phyloP scores from a whole-genome alignment of 2,888 invertebrate genomes.

The Megalurothrips usitatus region DNA sequence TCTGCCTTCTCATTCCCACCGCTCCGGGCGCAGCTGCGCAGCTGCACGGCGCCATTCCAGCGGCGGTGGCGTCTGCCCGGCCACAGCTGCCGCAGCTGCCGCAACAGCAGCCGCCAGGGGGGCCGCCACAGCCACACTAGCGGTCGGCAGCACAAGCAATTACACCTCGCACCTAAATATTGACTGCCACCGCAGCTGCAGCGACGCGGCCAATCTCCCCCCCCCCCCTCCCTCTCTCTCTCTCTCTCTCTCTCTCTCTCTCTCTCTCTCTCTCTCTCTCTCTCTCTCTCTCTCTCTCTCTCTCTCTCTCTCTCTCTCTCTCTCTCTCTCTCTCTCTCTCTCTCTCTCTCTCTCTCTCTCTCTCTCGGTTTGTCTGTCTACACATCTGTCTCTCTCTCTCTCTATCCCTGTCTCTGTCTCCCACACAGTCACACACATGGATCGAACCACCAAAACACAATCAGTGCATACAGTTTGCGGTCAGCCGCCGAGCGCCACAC shows the following conservation, averaged over 20 bases:
- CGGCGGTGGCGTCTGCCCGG: neutral
- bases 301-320: too few relatives aligned
- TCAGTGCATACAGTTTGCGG: too few relatives aligned
- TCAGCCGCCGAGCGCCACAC: neutral
- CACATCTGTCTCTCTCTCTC: too few relatives aligned
- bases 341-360: too few relatives aligned
- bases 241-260: too few relatives aligned
- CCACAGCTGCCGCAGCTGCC: neutral
- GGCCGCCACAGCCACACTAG: neutral
- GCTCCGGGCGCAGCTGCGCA: neutral
- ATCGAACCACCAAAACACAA: too few relatives aligned
- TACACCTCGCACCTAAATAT: conserved; percentile 20
- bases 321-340: too few relatives aligned
- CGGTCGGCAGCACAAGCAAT: neutral
- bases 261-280: too few relatives aligned
- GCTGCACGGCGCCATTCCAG: neutral
- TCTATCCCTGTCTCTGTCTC: too few relatives aligned
- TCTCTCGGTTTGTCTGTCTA: too few relatives aligned
- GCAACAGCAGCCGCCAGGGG: neutral
- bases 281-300: too few relatives aligned
- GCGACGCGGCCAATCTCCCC: neutral
- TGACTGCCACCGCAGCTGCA: neutral
- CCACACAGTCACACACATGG: neutral
- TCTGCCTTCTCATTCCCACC: conserved; percentile 7
- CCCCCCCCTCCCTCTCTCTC: neutral